Evolutionary conservation across 2,797 vertebrate species (phyloP).

Genomic region (Microcaecilia unicolor): DNA sequence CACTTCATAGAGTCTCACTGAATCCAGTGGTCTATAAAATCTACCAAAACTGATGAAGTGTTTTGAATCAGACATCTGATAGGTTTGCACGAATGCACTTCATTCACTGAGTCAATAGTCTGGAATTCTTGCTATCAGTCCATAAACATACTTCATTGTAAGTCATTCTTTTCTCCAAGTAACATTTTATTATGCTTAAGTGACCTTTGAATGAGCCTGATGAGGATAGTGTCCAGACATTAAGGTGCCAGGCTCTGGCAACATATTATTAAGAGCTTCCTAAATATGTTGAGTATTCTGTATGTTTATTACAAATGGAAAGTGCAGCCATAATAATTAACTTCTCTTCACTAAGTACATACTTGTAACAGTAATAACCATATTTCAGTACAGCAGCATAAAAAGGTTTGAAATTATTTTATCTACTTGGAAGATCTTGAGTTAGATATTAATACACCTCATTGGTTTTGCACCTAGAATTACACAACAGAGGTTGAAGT

Average conservation of each 20-base stretch:
- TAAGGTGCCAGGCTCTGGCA: rapidly evolving
- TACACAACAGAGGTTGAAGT: neutral
- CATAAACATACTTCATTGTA: neutral
- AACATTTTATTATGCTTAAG: neutral
- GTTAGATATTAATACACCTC: neutral
- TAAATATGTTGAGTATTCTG: neutral
- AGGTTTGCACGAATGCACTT: neutral
- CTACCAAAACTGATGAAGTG: neutral
- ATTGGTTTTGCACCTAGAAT: neutral
- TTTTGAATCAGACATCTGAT: neutral
- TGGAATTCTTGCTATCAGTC: neutral
- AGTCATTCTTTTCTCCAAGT: neutral
- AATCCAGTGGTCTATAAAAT: neutral
- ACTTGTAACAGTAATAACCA: neutral
- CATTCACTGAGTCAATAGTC: neutral
- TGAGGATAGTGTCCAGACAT: neutral
- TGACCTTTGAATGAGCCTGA: no score
- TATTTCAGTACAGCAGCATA: neutral
- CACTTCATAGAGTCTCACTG: no score
- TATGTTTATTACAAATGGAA: neutral
- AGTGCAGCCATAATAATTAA: neutral
- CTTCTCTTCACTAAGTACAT: neutral
- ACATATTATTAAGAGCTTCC: neutral
- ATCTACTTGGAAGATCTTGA: neutral
- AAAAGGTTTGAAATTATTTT: neutral